Evolutionary conservation across 2,113 vertebrate species (phyloP), one percentile per base, ranked within the genome.

Genomic region (Myiozetetes cayanensis): DNA sequence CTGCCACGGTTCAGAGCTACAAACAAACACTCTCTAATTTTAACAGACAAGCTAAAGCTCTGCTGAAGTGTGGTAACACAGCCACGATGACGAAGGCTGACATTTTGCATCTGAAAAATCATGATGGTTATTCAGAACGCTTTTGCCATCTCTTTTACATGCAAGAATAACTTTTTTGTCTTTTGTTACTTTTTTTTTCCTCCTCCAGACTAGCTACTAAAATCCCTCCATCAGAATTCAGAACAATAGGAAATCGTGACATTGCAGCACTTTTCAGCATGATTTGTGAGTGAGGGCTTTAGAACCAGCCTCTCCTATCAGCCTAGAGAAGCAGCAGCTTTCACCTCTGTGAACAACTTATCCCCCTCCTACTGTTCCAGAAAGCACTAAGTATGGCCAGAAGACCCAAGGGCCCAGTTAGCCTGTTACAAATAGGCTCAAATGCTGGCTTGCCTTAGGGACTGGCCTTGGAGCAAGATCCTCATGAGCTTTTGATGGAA

Each of bases 61-160:
- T 82, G 46, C 35, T 82, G 33, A 59, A 87, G 31, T 30, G 65
- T 59, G 33, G 50, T 46, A 93, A 76, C 14, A 33, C 2, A 68
- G 31, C 44, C 49, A 61, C 0, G 2, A 81, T 10, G 31, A 63
- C 8, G 8, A 94, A 92, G 46, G 12, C 21, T 85, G 46, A 86
- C 52, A 56, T 75, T 84, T 52, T 87, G 22, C 56, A 71, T 39
- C 61, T 86, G 76, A 81, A 81, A 96, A 93, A 90, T 56, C n/a
- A 7, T 8, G 8, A 59, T 1, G 9, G 23, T 39, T 67, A 25
- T 65, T 77, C 31, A 80, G 70, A 91, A 94, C 58, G 33, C 67
- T 30, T 85, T 70, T 87, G 43, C 43, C 17, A 46, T 43, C 31
- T 66, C 46, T 82, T 90, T 65, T 55, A 66, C 12, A 27, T 7